Evolutionary conservation across 2,113 vertebrate genomes (phyloP).

Genomic region (Paradoxurus hermaphroditus): DNA sequence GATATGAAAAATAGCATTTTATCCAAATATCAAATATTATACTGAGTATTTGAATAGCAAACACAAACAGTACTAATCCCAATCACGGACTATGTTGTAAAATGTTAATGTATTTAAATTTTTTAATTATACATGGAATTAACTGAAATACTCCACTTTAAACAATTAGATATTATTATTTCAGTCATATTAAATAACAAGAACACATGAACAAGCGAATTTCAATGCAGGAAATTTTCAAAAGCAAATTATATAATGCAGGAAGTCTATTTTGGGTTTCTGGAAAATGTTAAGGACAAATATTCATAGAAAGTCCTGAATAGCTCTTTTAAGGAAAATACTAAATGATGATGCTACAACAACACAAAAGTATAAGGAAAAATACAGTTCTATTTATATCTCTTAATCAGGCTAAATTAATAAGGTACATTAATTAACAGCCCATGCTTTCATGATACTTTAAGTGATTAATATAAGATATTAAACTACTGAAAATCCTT

Average conservation of each 20-base stretch:
- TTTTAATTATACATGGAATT: constrained; percentile 76
- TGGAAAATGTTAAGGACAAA: constrained; percentile 50
- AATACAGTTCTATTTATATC: background rate
- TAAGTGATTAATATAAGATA: constrained; percentile 18
- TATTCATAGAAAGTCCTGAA: background rate
- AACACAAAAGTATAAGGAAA: constrained; percentile 36
- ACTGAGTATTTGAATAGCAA: constrained; percentile 68
- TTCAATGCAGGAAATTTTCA: constrained; percentile 54
- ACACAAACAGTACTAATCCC: constrained; percentile 72
- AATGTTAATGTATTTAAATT: constrained; percentile 79
- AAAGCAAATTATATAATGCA: constrained; percentile 22
- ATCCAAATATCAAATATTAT: constrained; percentile 75
- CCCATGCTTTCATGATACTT: constrained; percentile 6
- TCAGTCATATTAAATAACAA: constrained; percentile 65
- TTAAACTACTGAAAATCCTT: constrained; percentile 22
- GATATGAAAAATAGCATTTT: constrained; percentile 68
- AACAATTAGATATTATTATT: constrained; percentile 75
- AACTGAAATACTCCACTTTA: constrained; percentile 65
- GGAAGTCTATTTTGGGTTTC: constrained; percentile 3
- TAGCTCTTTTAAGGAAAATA: constrained; percentile 28
- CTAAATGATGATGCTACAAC: background rate
- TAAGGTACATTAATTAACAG: constrained; percentile 17
- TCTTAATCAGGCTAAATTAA: constrained; percentile 41
- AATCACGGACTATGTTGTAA: constrained; percentile 56
- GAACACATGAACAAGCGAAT: constrained; percentile 51